Evolutionary conservation across 2,888 invertebrate species (phyloP).

Genomic region (Leptogaster cylindrica): DNA sequence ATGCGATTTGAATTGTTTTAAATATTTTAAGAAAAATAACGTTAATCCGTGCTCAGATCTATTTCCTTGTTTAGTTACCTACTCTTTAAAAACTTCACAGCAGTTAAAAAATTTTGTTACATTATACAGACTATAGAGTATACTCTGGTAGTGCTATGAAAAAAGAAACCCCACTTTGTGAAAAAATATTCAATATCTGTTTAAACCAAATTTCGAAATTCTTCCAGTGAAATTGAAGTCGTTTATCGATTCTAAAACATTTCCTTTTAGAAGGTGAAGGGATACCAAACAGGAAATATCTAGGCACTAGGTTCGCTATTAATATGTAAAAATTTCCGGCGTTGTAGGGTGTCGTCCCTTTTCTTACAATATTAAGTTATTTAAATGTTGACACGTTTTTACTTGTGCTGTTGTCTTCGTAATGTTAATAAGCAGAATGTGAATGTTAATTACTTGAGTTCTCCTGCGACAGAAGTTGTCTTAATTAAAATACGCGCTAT

Average conservation of each 20-base stretch:
- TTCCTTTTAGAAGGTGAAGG: slow-evolving; percentile 7
- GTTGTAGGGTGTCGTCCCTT: neutral
- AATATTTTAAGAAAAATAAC: too few relatives aligned
- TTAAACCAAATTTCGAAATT: slow-evolving; percentile 1
- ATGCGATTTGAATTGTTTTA: too few relatives aligned
- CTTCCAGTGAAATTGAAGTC: neutral
- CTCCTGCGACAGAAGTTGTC: neutral
- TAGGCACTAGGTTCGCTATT: slow-evolving; percentile 15
- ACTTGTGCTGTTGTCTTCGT: neutral
- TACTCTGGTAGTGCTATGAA: too few relatives aligned
- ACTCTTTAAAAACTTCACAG: too few relatives aligned
- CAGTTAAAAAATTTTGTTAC: too few relatives aligned
- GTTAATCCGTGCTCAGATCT: too few relatives aligned
- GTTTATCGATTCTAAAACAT: neutral
- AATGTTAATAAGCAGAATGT: slow-evolving; percentile 1
- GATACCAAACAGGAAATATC: slow-evolving; percentile 1
- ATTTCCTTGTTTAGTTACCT: too few relatives aligned
- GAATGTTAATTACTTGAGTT: neutral
- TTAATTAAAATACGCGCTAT: neutral
- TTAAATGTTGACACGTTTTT: slow-evolving; percentile 14
- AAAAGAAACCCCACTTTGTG: too few relatives aligned
- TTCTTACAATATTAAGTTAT: slow-evolving; percentile 6
- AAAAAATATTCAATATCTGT: slow-evolving; percentile 13
- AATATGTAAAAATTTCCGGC: slow-evolving; percentile 12
- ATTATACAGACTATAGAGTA: too few relatives aligned